phyloP scores from a whole-genome alignment of 2,797 vertebrate genomes.

The Macropodus opercularis region DNA sequence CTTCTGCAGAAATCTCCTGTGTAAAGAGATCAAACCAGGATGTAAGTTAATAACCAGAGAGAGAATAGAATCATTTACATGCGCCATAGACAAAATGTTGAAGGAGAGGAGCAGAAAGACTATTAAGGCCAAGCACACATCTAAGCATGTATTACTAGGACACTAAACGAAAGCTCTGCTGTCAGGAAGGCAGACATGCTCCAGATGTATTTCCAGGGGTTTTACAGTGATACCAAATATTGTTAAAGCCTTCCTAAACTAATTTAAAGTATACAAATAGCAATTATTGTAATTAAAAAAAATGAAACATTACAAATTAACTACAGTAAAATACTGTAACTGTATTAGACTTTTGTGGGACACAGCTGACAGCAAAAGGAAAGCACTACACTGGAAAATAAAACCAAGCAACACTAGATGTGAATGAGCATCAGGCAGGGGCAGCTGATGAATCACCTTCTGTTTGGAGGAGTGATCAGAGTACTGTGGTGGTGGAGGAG shows the following conservation, averaged over 20 bases:
- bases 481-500: slow-evolving; percentile 51
- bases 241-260: background rate
- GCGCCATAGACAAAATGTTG: background rate
- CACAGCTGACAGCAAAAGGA: slow-evolving; percentile 15
- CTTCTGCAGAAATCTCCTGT: slow-evolving; percentile 90
- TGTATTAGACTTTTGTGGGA: background rate
- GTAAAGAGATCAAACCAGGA: slow-evolving; percentile 29
- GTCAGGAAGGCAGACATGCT: background rate
- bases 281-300: background rate
- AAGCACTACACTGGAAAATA: slow-evolving; percentile 3
- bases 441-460: slow-evolving; percentile 71
- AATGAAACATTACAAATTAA: background rate
- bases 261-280: background rate
- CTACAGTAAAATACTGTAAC: background rate
- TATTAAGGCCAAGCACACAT: background rate
- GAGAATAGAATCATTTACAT: background rate
- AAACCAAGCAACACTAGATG: slow-evolving; percentile 2
- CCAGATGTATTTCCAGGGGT: background rate
- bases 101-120: background rate
- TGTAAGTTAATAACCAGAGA: slow-evolving; percentile 4
- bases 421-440: slow-evolving; percentile 26
- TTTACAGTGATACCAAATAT: background rate
- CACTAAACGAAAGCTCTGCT: background rate
- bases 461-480: slow-evolving; percentile 65
- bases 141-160: background rate